Base-by-base conservation (phyloP, 2,113 vertebrate genomes). In the Engystomops pustulosus region DNA sequence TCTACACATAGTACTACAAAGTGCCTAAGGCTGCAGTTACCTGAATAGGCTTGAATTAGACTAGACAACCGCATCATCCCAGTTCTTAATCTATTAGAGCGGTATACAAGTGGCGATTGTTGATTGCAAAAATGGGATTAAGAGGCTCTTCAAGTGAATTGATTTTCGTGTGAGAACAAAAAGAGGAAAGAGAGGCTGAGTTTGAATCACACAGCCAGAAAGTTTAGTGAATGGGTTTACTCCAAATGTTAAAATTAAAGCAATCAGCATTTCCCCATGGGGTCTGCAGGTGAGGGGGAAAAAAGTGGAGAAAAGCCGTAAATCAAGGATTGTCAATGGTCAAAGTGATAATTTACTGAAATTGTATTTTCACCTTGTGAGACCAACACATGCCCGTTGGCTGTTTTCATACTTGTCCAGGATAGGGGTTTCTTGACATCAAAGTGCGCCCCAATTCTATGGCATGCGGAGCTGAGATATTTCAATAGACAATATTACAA, bases 141-240 rank as follows among this genome's bases (percentile, higher is more conserved):
- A 98, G 96, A 95, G 95, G 94, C 95, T 97, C 97, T 98, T 98
- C 95, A 96, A 97, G 96, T 94, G 96, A 97, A 97, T 97, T 97
- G 96, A 97, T 98, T 99, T 98, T 98, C 96, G 95, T 95, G 94
- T 95, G 96, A 96, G 96, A 97, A 97, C 96, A 98, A 99, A 98
- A 93, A 95, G 92, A 60, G 91, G 91, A 89, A 93, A 93, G 91
- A 93, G 92, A 93, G 92, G 89, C 89, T 89, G 91, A 91, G 90
- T 91, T 95, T 97, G 95, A 97, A 96, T 97, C 96, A 94, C 96
- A 95, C 94, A 95, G 95, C 93, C 93, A 94, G 93, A 95, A 94
- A 96, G 95, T 95, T 95, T 94, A 91, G 91, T 97, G 95, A 98
- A 97, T 96, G 95, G 93, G 92, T 94, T 92, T 92, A 91, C 90